Percentiles rank a stretch among this genome's conserved stretches.
Conservation (phyloP, 2,113 vertebrate species). For the Muntiacus reevesi region DNA sequence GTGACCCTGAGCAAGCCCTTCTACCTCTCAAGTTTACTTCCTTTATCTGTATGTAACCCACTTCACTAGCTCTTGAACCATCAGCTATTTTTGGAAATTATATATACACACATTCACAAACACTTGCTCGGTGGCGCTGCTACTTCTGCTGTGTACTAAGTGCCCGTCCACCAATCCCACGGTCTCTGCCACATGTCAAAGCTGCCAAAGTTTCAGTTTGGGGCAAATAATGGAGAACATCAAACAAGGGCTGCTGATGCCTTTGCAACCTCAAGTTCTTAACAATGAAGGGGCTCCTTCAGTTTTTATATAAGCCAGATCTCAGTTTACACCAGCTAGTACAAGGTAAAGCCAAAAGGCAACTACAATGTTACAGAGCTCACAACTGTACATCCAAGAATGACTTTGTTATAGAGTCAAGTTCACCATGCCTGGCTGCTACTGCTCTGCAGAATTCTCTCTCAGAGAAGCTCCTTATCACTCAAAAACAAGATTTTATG, state of each 20-base stretch:
- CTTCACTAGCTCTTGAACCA: not conserved
- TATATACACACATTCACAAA: not conserved
- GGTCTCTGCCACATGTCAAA: not conserved
- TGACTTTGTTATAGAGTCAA: not conserved
- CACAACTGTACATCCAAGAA: not conserved
- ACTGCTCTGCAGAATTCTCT: not conserved
- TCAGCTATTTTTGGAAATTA: not conserved
- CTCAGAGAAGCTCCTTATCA: not conserved
- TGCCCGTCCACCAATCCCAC: not conserved
- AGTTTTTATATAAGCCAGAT: not conserved
- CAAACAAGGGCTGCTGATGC: not conserved
- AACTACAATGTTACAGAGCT: not conserved
- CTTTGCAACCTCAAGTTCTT: not conserved
- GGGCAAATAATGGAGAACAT: not conserved
- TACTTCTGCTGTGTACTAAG: not conserved
- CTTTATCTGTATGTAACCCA: not conserved
- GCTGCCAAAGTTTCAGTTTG: not conserved
- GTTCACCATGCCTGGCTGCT: not conserved
- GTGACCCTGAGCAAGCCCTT: not conserved
- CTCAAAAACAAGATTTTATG: not conserved
- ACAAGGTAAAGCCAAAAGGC: not conserved
- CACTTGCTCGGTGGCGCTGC: not conserved
- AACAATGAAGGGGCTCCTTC: not conserved
- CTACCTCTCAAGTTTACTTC: not conserved
- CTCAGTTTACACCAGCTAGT: not conserved